Evolutionary conservation across 1,140 invertebrate species (phyloP).

Genomic region (Phocides pigmalion): DNA sequence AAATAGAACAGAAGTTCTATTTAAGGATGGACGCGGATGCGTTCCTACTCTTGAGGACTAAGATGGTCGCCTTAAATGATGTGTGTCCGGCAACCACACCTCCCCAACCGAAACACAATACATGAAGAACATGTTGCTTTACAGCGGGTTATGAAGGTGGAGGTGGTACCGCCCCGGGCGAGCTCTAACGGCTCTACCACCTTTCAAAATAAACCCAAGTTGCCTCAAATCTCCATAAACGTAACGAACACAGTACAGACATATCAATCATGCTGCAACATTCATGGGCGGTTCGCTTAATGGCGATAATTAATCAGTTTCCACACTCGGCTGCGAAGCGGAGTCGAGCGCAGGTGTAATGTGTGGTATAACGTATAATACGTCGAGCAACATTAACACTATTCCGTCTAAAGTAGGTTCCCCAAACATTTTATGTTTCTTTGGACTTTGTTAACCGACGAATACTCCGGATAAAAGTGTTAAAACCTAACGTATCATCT

Average conservation of each 20-base stretch:
- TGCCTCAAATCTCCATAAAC: not conserved
- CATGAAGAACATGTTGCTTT: no score
- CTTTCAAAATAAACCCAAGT: not conserved
- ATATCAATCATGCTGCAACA: constrained; percentile 28
- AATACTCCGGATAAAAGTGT: no score
- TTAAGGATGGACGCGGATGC: no score
- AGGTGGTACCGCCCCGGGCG: no score
- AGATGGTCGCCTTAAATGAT: no score
- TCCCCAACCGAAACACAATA: no score
- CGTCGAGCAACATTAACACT: constrained; percentile 69
- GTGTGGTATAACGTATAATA: constrained; percentile 45
- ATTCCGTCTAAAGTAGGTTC: constrained; percentile 49
- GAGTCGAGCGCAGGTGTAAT: constrained; percentile 34
- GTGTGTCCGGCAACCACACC: no score
- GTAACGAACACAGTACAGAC: constrained; percentile 15
- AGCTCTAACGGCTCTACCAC: no score
- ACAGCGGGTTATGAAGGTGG: no score
- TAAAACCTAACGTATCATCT: no score
- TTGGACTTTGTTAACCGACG: not conserved
- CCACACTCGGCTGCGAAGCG: constrained; percentile 33
- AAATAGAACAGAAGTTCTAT: no score
- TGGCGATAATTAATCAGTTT: constrained; percentile 35
- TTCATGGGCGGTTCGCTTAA: constrained; percentile 34
- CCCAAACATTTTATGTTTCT: not conserved
- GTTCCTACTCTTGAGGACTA: no score